Evolutionary conservation across 1,140 invertebrate genomes (phyloP), one percentile per base, ranked within the genome.

Genomic region (Bombus impatiens): DNA sequence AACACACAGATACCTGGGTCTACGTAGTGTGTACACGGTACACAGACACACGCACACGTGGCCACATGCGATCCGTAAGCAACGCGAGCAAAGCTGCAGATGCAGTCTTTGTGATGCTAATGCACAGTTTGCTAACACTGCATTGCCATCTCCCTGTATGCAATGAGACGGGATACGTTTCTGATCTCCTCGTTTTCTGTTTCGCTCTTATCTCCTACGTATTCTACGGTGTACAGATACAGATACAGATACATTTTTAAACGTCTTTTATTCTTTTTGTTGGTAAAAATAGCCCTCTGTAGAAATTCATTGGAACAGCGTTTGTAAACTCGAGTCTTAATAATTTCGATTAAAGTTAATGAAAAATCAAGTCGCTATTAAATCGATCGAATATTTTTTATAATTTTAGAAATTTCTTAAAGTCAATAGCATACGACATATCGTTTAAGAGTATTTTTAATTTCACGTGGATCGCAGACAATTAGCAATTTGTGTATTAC

Each of bases 71-170:
- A 78, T 71, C 35, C 68, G 78, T 18, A 79, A 72, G 68, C 86
- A 82, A 88, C 72, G 82, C 87, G 83, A 88, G 74, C 83, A 82
- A 89, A 90, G 83, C 86, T 89, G 92, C 92, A 92, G 92, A 92
- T 92, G 91, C 82, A 81, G 78, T 88, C 89, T 91, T 92, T 92
- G 91, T 92, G 70, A 92, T 92, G 91, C 87, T 91, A 92, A 92
- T 92, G 85, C 71, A 87, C 37, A 88, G 88, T 91, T 89, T 88
- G 84, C 89, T 84, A 85, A 92, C 71, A 87, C 68, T 62, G 80
- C 76, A 71, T 78, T 68, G 42, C 81, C 65, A 79, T 84, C 53
- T 78, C 74, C 59, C 76, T 47, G 37, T 65, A 79, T 22, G 57
- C 62, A 71, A 75, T 28, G 82, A 71, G 82, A 86, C 65, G 86